Base-by-base conservation (phyloP, 2,888 invertebrate genomes). In the Diarsia dahlii region DNA sequence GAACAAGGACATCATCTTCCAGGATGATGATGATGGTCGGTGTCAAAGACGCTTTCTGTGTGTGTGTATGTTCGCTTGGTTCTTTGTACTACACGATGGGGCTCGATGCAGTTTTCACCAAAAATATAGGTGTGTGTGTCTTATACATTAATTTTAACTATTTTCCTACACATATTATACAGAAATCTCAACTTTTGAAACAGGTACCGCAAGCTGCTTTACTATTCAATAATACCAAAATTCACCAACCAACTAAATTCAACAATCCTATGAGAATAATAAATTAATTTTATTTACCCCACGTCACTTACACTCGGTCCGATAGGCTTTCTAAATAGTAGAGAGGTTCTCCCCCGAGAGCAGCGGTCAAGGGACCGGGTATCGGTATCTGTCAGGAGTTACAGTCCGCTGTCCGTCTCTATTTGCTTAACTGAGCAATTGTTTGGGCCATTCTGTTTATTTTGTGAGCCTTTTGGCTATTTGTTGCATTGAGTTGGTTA, bases 341-440 rank as follows among this genome's bases (percentile, higher is more conserved):
- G 9, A 67, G 18, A 67, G 56, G 73, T 50, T 76, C 63, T 77
- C 81, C 69, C 77, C 28, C 1, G 87, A 58, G 87, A 60, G 74
- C 58, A 48, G 46, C 60, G 58, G 70, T 72, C 68, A 84, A 79
- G 69, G 20, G 56, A 63, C n/a, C 20, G 20, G 12, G 71, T 50
- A 79, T 76, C 69, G 63, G 34, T 80, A 78, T 87, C 83, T 81
- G 77, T 78, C 87, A 80, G 65, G 68, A 71, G 50, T 73, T 58
- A 69, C 68, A 39, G 34, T 39, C 64, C 34, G 39, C 18, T 67
- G 83, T 85, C 79, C 60, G 39, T 70, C 75, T 65, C n/a, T 75
- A 78, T 87, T 87, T 76, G 75, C 52, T 79, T 15, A n/a, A 69
- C 58, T 54, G 64, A 46, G 68, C 78, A 76, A 80, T 80, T 73